Evolutionary conservation across 2,888 invertebrate genomes (phyloP), one percentile per base, ranked within the genome.

Genomic region (Marronus borbonicus): DNA sequence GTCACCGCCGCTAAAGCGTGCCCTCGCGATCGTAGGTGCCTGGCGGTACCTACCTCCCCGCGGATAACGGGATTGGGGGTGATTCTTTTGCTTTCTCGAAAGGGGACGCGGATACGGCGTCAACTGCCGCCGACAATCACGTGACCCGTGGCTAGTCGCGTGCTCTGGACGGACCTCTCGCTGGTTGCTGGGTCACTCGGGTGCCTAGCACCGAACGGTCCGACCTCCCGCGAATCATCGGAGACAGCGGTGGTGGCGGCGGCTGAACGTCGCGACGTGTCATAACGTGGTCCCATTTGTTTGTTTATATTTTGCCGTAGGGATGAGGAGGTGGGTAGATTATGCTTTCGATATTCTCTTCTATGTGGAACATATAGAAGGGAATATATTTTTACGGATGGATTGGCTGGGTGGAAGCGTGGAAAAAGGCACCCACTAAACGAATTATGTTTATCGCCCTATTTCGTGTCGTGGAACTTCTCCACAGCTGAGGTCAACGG

Each of bases 91-190:
- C 55, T 24, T 58, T 17, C 55, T 8, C n/a, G 20, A 14, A 52
- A 12, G 55, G 55, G 55, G 14, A 20, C 55, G 55, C 20, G 55
- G 14, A 66, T 39, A 39, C 39, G 24, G 36, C 81, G 80, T 80
- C 82, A 80, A 80, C 82, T 80, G 78, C 81, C 82, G 81, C 82
- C 82, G 80, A 80, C 83, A 83, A 80, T 84, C 82, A 84, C 87
- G 87, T 88, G 88, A 86, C 88, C 88, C 86, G 81, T 88, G 88
- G 87, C 88, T 86, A 88, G 86, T 88, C 85, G 88, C 88, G 88
- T 88, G 88, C 66, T 66, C 58, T 81, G 82, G 82, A 81, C 81
- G 83, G 82, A 81, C 81, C 79, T 77, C 80, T 78, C 80, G 79
- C 83, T 50, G 55, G 79, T 83, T 50, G 55, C 68, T 68, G 50